Evolutionary conservation across 2,888 invertebrate genomes (phyloP).

Genomic region (Tinea pellionella): DNA sequence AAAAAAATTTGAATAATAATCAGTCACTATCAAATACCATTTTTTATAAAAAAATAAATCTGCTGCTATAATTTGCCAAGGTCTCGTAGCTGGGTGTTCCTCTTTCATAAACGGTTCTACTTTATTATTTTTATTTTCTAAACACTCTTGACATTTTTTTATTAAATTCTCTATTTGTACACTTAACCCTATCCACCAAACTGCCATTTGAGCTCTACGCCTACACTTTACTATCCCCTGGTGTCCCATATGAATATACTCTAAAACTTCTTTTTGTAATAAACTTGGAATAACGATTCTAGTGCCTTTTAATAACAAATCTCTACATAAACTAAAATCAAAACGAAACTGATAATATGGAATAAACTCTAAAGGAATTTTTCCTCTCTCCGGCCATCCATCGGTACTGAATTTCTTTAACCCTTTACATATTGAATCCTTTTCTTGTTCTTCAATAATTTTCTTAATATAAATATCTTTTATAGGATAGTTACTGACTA

Average conservation of each 20-base stretch:
- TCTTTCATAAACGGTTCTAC: slow-evolving; percentile 7
- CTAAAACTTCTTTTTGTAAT: slow-evolving; percentile 9
- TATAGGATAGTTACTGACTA: neutral
- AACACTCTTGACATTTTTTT: neutral
- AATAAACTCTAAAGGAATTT: neutral
- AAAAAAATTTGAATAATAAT: slow-evolving; percentile 15
- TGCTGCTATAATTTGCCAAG: slow-evolving; percentile 10
- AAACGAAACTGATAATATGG: neutral
- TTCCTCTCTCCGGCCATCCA: slow-evolving; percentile 4
- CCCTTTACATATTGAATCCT: neutral
- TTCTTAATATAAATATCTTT: slow-evolving; percentile 1
- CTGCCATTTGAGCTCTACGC: slow-evolving; percentile 15
- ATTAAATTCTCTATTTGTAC: neutral
- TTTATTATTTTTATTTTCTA: neutral
- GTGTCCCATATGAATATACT: slow-evolving; percentile 15
- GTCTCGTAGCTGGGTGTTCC: neutral
- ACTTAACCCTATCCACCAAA: slow-evolving; percentile 17
- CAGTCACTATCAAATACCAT: slow-evolving; percentile 15
- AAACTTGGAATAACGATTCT: neutral
- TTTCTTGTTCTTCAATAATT: slow-evolving; percentile 2
- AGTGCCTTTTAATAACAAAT: neutral
- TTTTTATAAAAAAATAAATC: slow-evolving; percentile 14
- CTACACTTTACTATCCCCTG: slow-evolving; percentile 16
- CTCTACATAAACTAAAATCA: neutral
- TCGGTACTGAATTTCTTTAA: neutral